phyloP scores from a whole-genome alignment of 2,797 vertebrate species.

The Lindbergichthys nudifrons region DNA sequence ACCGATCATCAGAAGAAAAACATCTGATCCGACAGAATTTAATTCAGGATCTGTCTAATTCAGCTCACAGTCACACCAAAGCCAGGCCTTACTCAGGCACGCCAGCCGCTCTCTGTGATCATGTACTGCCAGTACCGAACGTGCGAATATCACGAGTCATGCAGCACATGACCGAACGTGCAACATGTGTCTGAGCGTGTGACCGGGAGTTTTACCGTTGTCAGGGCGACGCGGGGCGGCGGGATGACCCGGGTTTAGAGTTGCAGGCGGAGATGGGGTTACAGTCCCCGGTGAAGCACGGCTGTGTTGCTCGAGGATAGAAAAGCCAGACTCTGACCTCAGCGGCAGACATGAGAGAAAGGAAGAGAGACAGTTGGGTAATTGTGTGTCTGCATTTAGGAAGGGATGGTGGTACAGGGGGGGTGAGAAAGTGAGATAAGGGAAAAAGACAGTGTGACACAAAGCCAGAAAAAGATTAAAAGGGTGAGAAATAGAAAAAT shows the following conservation, averaged over 20 bases:
- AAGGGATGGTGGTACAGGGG: background rate
- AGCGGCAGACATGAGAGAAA: slow-evolving; percentile 56
- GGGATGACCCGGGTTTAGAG: slow-evolving; percentile 50
- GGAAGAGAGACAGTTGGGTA: slow-evolving; percentile 52
- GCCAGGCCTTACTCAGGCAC: slow-evolving; percentile 44
- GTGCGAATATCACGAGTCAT: background rate
- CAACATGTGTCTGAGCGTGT: slow-evolving; percentile 29
- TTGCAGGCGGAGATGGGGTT: slow-evolving; percentile 67
- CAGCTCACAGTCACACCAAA: slow-evolving; percentile 58
- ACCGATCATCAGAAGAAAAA: slow-evolving; percentile 59
- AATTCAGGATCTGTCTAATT: slow-evolving; percentile 63
- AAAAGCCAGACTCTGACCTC: slow-evolving; percentile 72
- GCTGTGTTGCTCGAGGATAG: slow-evolving; percentile 62
- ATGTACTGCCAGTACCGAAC: slow-evolving; percentile 1
- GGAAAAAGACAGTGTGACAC: slow-evolving; percentile 18
- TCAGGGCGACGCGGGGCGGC: slow-evolving; percentile 22
- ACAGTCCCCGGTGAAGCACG: slow-evolving; percentile 38
- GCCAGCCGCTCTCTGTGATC: slow-evolving; percentile 22
- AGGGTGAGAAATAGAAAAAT: background rate
- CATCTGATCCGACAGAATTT: slow-evolving; percentile 62
- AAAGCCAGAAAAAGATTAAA: slow-evolving; percentile 16
- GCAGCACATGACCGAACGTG: slow-evolving; percentile 29
- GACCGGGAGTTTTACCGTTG: slow-evolving; percentile 28
- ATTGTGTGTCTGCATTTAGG: slow-evolving; percentile 47
- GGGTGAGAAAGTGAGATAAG: slow-evolving; percentile 21